These are phyloP conservation scores for Limnephilus lunatus DNA, from an alignment of 2,888 invertebrate genomes.

Conservation along the genomic window DNA sequence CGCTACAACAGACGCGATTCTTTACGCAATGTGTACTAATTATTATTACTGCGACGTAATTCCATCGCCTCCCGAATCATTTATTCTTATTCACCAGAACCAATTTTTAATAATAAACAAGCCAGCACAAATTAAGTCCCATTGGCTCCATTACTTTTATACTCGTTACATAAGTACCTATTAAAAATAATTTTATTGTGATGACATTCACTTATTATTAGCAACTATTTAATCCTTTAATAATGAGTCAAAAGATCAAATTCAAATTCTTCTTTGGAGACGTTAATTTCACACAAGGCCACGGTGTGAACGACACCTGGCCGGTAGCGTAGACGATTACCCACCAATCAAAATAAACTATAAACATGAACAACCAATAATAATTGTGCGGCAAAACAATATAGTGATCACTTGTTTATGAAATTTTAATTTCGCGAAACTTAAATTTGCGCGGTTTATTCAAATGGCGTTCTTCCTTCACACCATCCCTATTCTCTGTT, in stretches of 20 bases:
- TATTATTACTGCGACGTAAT: constrained; percentile 78
- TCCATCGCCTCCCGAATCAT: constrained; percentile 63
- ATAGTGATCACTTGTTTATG: constrained; percentile 36
- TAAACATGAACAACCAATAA: constrained; percentile 59
- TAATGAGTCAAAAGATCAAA: constrained; percentile 3
- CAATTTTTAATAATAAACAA: background rate
- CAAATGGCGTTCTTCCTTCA: background rate
- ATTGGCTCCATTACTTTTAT: background rate
- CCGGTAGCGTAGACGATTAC: constrained; percentile 70
- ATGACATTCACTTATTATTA: background rate
- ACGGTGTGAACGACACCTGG: constrained; percentile 80
- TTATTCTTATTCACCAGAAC: background rate
- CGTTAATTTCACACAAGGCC: constrained; percentile 68
- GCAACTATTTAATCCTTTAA: background rate
- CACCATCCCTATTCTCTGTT: background rate
- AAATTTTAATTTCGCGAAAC: constrained; percentile 3
- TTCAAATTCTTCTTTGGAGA: background rate
- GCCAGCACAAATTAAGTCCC: background rate
- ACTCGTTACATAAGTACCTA: background rate
- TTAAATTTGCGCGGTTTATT: constrained; percentile 49
- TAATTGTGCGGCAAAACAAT: constrained; percentile 61
- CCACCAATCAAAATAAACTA: constrained; percentile 58
- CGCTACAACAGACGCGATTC: constrained; percentile 36
- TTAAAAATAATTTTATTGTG: background rate
- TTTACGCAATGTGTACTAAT: constrained; percentile 75